Percentiles rank a stretch among this genome's conserved stretches.
phyloP scores from a whole-genome alignment of 2,113 vertebrate genomes.

The Anarrhichthys ocellatus region DNA sequence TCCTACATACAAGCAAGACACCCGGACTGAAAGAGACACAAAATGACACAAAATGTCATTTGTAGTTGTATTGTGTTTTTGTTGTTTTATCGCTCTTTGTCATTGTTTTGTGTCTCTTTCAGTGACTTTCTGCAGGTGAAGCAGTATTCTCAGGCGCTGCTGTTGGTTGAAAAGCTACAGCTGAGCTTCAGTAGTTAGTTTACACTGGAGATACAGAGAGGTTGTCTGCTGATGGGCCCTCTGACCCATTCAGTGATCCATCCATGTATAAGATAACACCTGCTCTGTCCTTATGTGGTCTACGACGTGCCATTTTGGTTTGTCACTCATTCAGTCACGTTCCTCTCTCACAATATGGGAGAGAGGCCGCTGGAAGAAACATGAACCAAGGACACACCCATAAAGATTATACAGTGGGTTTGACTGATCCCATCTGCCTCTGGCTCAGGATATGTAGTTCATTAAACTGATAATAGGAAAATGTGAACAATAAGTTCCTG shows the following conservation, averaged over 20 bases:
- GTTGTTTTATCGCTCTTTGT: neutral
- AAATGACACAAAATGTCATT: neutral
- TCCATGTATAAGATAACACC: conserved; percentile 18
- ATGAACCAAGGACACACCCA: conserved; percentile 51
- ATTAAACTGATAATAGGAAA: conserved; percentile 63
- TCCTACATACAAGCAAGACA: neutral
- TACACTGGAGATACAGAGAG: neutral
- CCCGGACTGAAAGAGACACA: neutral
- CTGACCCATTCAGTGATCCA: neutral
- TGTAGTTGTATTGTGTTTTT: neutral
- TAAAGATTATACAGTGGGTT: conserved; percentile 39
- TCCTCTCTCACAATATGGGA: conserved; percentile 24
- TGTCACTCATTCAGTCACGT: conserved; percentile 27
- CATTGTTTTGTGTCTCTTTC: neutral
- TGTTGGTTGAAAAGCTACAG: neutral
- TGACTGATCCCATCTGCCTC: conserved; percentile 36
- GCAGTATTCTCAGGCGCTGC: neutral
- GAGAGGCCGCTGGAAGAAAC: conserved; percentile 51
- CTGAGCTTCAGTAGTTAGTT: conserved; percentile 7
- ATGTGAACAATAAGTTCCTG: conserved; percentile 53
- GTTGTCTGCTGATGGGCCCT: neutral
- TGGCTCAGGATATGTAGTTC: conserved; percentile 43
- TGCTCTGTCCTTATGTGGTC: conserved; percentile 13
- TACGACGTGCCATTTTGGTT: conserved; percentile 9
- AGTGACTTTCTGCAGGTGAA: neutral